A percentile compares a stretch with the other conserved stretches of the same genome.
These are phyloP conservation scores for Corythaeola cristata DNA, from an alignment of 2,113 vertebrate genomes.

Conservation along the genomic window DNA sequence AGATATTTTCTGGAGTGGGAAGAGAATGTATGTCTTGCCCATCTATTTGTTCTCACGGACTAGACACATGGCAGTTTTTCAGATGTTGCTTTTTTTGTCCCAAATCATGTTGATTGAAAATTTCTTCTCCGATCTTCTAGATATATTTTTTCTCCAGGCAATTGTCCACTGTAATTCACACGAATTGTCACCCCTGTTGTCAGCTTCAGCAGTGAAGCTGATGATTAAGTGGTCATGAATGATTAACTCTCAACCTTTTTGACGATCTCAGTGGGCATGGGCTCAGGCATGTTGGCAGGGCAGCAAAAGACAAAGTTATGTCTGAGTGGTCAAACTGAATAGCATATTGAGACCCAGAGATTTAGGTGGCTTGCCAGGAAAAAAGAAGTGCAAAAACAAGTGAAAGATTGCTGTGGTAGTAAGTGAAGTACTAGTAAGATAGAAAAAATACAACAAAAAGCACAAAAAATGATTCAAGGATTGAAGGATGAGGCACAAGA, in stretches of 20 bases:
- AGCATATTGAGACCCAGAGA: not conserved
- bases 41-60: not conserved
- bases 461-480: not conserved
- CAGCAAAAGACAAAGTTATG: not conserved
- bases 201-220: not conserved
- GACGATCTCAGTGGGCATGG: fast-evolving
- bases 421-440: not conserved
- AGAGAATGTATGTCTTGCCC: not conserved
- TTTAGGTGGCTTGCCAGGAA: not conserved
- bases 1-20: not conserved
- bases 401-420: not conserved
- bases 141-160: not conserved
- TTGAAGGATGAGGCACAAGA: not conserved
- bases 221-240: not conserved
- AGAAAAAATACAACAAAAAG: not conserved
- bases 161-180: not conserved
- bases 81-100: not conserved
- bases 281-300: not conserved
- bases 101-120: not conserved
- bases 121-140: not conserved
- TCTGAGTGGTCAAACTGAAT: not conserved
- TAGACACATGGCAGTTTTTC: not conserved
- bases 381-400: not conserved
- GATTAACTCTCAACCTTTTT: not conserved
- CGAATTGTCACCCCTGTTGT: not conserved